Base-by-base conservation (phyloP, 2,113 vertebrate species). In the Osmerus eperlanus region DNA sequence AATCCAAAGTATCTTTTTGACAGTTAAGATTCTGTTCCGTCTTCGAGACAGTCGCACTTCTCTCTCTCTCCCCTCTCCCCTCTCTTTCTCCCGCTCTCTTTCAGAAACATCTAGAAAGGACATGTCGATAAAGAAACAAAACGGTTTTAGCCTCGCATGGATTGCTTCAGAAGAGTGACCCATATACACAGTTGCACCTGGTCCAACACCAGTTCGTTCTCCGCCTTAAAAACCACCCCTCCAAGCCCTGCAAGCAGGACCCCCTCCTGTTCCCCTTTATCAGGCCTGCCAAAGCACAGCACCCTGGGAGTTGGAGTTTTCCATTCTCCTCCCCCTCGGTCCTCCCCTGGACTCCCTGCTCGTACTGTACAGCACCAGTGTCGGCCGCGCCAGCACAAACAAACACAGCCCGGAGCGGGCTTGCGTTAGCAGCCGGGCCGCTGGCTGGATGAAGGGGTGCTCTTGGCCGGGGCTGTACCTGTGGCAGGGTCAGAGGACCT, bases 291-390 rank as follows among this genome's bases (percentile, higher is more conserved):
- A 86, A 85, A 81, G 73, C 78, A 18, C 78, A 67, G 85, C 80
- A 85, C 74, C 84, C 72, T 86, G 89, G 90, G 89, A 90, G 76
- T 82, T 85, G 81, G 85, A 87, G 89, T 91, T 89, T 89, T 89
- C 85, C 75, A 11, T 79, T 25, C 64, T 81, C 78, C 62, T 67
- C 81, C 75, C 63, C 36, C 73, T 89, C 85, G 71, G 79, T 80
- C 53, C 36, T 78, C 72, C 71, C 64, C 21, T 12, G 67, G 28
- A 60, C 15, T 76, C 67, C 80, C 74, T 25, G 74, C 72, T 82
- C 74, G 77, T 21, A 77, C 77, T 86, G 83, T 90, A 32, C 29
- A 32, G 29, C 29, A 87, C 83, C 86, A 83, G 83, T 71, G 56
- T 58, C 72, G 41, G 54, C 0, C 1, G 76, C 74, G 84, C 86